Conservation (phyloP, 2,888 invertebrate species). For the Hermaeophaga mercurialis region DNA sequence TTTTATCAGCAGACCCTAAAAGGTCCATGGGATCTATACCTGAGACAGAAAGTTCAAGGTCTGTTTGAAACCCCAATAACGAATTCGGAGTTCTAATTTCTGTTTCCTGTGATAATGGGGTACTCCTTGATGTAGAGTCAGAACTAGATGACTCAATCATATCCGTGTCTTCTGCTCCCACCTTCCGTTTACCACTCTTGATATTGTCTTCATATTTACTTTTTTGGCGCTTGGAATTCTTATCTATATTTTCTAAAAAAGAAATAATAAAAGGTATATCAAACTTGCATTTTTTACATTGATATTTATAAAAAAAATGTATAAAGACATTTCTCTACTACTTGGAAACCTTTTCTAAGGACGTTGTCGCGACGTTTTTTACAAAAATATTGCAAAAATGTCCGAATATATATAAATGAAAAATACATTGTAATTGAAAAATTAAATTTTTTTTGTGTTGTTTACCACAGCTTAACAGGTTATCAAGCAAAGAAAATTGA, state of each 20-base stretch:
- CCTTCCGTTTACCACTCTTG: slow-evolving; percentile 60
- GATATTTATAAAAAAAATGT: no score
- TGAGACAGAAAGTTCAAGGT: slow-evolving; percentile 68
- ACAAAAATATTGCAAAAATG: no score
- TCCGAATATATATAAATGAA: no score
- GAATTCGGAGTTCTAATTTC: slow-evolving; percentile 61
- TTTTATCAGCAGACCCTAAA: slow-evolving; percentile 58
- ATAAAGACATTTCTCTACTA: no score
- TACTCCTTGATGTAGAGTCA: slow-evolving; percentile 66
- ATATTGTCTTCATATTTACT: slow-evolving; percentile 46
- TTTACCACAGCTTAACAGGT: no score
- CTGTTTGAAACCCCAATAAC: slow-evolving; percentile 65
- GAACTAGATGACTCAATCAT: slow-evolving; percentile 67
- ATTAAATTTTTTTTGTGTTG: no score
- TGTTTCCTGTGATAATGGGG: slow-evolving; percentile 59
- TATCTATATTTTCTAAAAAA: slow-evolving; percentile 34
- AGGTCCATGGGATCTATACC: slow-evolving; percentile 67
- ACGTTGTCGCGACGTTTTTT: no score
- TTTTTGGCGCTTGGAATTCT: slow-evolving; percentile 39
- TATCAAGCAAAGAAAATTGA: no score
- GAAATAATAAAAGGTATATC: neutral
- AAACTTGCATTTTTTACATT: no score
- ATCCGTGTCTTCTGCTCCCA: slow-evolving; percentile 65
- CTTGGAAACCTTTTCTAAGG: no score
- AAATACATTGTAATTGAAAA: no score